These are phyloP conservation scores for Alces alces DNA, from an alignment of 2,113 vertebrate genomes.

Conservation along the genomic window DNA sequence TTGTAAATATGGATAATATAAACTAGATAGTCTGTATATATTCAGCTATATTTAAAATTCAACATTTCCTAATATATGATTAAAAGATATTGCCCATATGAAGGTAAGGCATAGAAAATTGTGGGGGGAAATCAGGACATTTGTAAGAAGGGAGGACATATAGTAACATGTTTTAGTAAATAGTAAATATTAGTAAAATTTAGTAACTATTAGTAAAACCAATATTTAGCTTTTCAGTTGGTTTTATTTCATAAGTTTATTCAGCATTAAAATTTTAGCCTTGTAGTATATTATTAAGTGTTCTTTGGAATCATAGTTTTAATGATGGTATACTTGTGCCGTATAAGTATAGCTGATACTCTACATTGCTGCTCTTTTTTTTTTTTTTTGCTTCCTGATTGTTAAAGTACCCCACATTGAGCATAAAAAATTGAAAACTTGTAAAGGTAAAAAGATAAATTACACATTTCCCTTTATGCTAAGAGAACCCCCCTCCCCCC, in stretches of 20 bases:
- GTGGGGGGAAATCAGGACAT: not conserved
- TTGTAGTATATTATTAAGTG: not conserved
- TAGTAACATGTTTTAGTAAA: not conserved
- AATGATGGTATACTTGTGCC: not conserved
- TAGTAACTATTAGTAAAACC: not conserved
- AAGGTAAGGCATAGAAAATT: not conserved
- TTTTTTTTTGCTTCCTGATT: not conserved
- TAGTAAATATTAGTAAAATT: not conserved
- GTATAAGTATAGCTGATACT: not conserved
- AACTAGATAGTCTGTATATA: not conserved
- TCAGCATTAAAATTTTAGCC: not conserved
- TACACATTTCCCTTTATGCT: not conserved
- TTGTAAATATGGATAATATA: not conserved
- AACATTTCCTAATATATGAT: not conserved
- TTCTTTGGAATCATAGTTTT: not conserved
- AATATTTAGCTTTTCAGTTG: not conserved
- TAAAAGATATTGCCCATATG: not conserved
- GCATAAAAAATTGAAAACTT: not conserved
- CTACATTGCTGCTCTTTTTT: not conserved
- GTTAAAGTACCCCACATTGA: not conserved
- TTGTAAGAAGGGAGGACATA: not conserved
- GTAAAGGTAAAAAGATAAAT: not conserved
- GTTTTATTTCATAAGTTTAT: not conserved
- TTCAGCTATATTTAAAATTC: not conserved
- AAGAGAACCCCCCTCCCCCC: not conserved